Conservation (phyloP, 1,140 invertebrate genomes). For the Mylabris phalerata region DNA sequence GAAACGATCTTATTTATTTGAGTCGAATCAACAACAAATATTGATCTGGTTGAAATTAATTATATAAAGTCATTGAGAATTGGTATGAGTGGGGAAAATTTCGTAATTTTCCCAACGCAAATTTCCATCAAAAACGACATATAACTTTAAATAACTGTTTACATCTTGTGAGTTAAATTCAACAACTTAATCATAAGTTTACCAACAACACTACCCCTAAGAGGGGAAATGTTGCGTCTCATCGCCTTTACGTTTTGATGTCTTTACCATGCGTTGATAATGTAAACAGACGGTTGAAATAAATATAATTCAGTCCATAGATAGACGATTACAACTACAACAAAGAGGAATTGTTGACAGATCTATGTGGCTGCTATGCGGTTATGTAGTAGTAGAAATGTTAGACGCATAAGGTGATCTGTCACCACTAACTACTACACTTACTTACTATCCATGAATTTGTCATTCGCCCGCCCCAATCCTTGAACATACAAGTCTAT, state of each 20-base stretch:
- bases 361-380: constrained; percentile 26
- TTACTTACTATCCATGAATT: constrained; percentile 26
- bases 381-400: constrained; percentile 21
- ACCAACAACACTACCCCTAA: not conserved
- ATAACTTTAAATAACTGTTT: not conserved
- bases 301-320: constrained; percentile 17
- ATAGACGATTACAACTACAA: constrained; percentile 10
- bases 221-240: constrained; percentile 17
- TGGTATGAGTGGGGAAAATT: not conserved
- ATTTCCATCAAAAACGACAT: not conserved
- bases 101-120: not conserved
- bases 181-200: constrained; percentile 21
- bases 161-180: constrained; percentile 7
- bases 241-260: constrained; percentile 13
- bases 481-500: too few relatives aligned
- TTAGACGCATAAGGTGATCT: constrained; percentile 27
- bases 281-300: constrained; percentile 24
- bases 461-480: constrained; percentile 22
- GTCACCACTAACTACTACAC: constrained; percentile 30
- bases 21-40: not conserved
- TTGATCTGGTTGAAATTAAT: not conserved
- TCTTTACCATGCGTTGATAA: constrained; percentile 20
- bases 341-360: constrained; percentile 19
- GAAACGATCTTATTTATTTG: not conserved
- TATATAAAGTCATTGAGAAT: not conserved